These are phyloP conservation scores for Phocides pigmalion DNA, from an alignment of 1,140 invertebrate species.

Conservation along the genomic window DNA sequence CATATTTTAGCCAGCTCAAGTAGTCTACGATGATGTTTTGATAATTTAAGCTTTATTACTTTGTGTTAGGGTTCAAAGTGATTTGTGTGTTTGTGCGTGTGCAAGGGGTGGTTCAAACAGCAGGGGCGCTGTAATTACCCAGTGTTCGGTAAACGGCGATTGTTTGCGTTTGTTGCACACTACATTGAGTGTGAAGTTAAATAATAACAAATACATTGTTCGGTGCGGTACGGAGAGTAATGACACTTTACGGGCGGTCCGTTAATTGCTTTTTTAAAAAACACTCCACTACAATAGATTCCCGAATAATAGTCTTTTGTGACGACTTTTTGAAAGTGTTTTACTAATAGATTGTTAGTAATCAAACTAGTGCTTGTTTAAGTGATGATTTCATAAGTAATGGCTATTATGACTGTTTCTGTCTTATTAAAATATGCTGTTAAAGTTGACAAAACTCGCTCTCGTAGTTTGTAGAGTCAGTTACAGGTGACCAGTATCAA, in stretches of 20 bases:
- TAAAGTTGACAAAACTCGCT: no score
- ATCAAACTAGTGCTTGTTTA: constrained; percentile 17
- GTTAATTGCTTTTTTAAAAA: constrained; percentile 57
- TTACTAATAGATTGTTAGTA: constrained; percentile 25
- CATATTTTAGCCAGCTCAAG: constrained; percentile 46
- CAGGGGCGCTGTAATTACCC: constrained; percentile 72
- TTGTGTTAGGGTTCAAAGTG: constrained; percentile 36
- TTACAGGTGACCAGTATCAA: no score
- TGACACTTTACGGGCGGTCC: constrained; percentile 55
- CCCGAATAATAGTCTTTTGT: constrained; percentile 43
- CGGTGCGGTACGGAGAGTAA: constrained; percentile 56
- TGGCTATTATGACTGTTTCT: not conserved
- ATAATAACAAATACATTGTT: constrained; percentile 75
- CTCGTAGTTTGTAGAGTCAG: no score
- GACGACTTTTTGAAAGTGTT: not conserved
- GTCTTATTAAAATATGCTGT: not conserved
- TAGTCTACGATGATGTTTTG: constrained; percentile 27
- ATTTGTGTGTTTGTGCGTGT: constrained; percentile 17
- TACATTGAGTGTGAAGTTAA: constrained; percentile 57
- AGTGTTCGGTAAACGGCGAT: constrained; percentile 64
- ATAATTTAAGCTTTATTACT: constrained; percentile 31
- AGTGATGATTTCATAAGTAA: constrained; percentile 8
- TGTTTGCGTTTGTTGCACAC: constrained; percentile 65
- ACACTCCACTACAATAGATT: constrained; percentile 45
- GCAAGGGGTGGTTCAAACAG: constrained; percentile 57